phyloP scores from a whole-genome alignment of 1,140 invertebrate species.

The Polyergus mexicanus region DNA sequence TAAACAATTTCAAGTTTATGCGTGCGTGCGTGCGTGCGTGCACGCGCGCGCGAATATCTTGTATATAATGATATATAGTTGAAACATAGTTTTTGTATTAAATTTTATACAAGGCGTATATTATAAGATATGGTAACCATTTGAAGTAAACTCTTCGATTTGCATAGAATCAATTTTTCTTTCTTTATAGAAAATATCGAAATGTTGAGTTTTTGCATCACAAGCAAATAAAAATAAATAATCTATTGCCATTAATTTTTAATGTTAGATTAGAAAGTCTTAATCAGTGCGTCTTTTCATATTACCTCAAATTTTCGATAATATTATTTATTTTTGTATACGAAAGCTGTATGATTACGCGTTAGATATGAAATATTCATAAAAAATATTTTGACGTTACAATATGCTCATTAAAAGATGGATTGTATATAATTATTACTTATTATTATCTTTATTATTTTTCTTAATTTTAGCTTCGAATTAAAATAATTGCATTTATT shows the following conservation, averaged over 20 bases:
- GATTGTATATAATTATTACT: constrained; percentile 4
- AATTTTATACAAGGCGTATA: not conserved
- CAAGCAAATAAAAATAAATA: not conserved
- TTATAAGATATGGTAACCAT: not conserved
- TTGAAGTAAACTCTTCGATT: not conserved
- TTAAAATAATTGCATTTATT: not conserved
- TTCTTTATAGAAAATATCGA: not conserved
- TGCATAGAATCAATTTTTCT: not conserved
- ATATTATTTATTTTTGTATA: not conserved
- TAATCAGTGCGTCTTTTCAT: not conserved
- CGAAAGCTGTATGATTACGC: not conserved
- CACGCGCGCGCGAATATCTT: not conserved
- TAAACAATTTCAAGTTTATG: not conserved
- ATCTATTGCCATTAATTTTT: not conserved
- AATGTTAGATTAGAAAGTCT: not conserved
- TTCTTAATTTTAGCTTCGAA: not conserved
- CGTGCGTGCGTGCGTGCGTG: too few species aligned
- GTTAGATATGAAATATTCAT: not conserved
- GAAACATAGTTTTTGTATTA: not conserved
- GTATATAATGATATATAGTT: not conserved
- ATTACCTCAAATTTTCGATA: not conserved
- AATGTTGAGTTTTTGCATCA: not conserved
- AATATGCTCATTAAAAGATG: not conserved
- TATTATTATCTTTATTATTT: not conserved
- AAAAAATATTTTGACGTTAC: not conserved